Evolutionary conservation across 2,113 vertebrate genomes (phyloP).

Genomic region (Vulpes vulpes): DNA sequence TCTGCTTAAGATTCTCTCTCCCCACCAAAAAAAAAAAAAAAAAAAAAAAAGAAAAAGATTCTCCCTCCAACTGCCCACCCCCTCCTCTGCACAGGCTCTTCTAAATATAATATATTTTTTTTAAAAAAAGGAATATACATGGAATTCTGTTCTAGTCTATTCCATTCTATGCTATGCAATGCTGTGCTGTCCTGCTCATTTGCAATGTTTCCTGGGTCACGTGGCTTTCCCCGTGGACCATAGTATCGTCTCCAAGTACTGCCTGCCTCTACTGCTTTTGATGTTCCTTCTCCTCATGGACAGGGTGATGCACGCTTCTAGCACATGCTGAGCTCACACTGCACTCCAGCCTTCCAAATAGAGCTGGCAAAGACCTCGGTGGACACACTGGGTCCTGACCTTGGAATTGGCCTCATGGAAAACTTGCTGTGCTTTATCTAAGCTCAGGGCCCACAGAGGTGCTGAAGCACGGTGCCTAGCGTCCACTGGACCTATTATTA

Average conservation of each 20-base stretch:
- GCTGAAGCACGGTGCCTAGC: too few species aligned
- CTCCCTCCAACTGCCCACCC: too few species aligned
- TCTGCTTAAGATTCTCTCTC: too few species aligned
- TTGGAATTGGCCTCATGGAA: accelerated
- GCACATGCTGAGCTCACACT: accelerated
- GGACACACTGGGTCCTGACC: background rate
- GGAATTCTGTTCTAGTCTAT: background rate
- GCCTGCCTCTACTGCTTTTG: too few species aligned
- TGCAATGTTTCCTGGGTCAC: too few species aligned
- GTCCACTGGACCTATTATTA: background rate
- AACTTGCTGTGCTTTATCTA: background rate
- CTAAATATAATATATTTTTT: too few species aligned
- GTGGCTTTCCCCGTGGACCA: background rate
- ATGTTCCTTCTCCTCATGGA: accelerated
- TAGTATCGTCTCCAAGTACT: accelerated
- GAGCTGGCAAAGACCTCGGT: background rate
- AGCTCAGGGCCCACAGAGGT: accelerated
- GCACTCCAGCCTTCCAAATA: background rate
- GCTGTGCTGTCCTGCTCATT: background rate
- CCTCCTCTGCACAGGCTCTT: too few species aligned
- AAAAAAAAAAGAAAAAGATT: too few species aligned
- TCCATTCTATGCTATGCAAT: background rate
- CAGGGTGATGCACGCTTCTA: accelerated
- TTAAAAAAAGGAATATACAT: background rate
- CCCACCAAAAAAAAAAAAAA: too few species aligned